Evolutionary conservation across 92 coral and sea anemone genomes (phyloP).

Genomic region (Virgularia gustaviana): DNA sequence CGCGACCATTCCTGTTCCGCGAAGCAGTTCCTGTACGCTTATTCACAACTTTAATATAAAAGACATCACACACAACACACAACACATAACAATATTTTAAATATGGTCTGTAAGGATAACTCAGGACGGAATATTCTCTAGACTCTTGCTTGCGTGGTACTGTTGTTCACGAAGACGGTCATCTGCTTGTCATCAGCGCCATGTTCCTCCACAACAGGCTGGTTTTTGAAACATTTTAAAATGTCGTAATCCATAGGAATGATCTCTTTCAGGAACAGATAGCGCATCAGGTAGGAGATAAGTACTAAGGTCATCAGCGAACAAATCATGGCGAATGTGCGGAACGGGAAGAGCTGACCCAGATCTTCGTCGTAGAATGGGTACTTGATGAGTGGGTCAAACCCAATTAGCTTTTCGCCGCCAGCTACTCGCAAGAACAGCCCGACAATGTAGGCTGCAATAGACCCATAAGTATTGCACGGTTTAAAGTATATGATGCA

Average conservation of each 20-base stretch:
- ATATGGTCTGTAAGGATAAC: too few species aligned
- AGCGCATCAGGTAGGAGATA: conserved; percentile 63
- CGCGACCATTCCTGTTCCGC: too few species aligned
- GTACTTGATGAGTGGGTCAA: conserved; percentile 65
- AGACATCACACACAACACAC: too few species aligned
- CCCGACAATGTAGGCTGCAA: conserved; percentile 68
- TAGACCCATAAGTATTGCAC: conserved; percentile 81
- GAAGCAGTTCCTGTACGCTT: too few species aligned
- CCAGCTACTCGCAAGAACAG: conserved; percentile 71
- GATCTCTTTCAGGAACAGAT: conserved; percentile 57
- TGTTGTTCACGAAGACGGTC: background rate
- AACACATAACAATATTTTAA: too few species aligned
- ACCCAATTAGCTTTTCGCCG: conserved; percentile 66
- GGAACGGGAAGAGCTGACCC: conserved; percentile 87
- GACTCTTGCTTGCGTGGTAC: background rate
- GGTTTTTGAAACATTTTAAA: conserved; percentile 64
- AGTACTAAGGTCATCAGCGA: conserved; percentile 59
- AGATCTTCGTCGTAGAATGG: conserved; percentile 65
- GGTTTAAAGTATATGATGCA: conserved; percentile 70
- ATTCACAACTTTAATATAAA: too few species aligned
- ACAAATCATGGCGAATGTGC: conserved; percentile 77
- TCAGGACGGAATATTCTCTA: too few species aligned
- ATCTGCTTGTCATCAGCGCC: conserved; percentile 5
- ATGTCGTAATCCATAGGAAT: conserved; percentile 62
- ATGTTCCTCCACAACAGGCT: background rate